Conservation (phyloP, 2,888 invertebrate species). For the Megaustenia siamemsis region DNA sequence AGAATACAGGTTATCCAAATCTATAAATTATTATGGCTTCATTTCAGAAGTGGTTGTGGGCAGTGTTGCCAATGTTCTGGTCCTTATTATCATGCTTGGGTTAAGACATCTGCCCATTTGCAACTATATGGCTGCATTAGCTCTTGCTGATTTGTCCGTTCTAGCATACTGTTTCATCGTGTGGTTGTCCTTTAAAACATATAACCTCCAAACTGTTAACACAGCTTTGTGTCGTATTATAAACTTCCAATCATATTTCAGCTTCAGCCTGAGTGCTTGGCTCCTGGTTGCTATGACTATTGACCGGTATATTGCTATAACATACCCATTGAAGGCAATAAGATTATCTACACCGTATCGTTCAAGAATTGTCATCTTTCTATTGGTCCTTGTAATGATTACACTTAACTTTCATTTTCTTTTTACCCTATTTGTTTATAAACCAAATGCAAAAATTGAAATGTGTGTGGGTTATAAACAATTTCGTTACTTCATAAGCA, state of each 20-base stretch:
- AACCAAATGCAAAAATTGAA: conserved; percentile 54
- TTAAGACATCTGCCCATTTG: conserved; percentile 66
- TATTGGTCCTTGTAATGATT: conserved; percentile 58
- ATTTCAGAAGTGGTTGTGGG: conserved; percentile 67
- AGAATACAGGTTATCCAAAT: conserved; percentile 59
- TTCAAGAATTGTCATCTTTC: conserved; percentile 60
- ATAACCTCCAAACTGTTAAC: conserved; percentile 27
- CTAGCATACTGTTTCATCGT: conserved; percentile 66
- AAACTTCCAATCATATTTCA: conserved; percentile 66
- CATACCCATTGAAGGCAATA: conserved; percentile 67
- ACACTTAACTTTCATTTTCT: conserved; percentile 68
- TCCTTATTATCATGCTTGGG: conserved; percentile 67
- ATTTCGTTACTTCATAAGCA: conserved; percentile 63
- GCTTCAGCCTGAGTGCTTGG: conserved; percentile 71
- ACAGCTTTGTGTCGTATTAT: conserved; percentile 60
- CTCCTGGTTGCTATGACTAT: conserved; percentile 73
- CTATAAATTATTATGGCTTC: conserved; percentile 64
- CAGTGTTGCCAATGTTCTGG: conserved; percentile 69
- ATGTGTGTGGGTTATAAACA: conserved; percentile 60
- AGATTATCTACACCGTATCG: conserved; percentile 62
- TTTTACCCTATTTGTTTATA: conserved; percentile 62
- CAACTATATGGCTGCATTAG: conserved; percentile 69
- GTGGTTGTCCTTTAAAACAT: conserved; percentile 62
- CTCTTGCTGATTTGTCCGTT: conserved; percentile 67
- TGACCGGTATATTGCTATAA: conserved; percentile 68